These are phyloP conservation scores for Eudemis profundana DNA, from an alignment of 2,888 invertebrate genomes.

Conservation along the genomic window DNA sequence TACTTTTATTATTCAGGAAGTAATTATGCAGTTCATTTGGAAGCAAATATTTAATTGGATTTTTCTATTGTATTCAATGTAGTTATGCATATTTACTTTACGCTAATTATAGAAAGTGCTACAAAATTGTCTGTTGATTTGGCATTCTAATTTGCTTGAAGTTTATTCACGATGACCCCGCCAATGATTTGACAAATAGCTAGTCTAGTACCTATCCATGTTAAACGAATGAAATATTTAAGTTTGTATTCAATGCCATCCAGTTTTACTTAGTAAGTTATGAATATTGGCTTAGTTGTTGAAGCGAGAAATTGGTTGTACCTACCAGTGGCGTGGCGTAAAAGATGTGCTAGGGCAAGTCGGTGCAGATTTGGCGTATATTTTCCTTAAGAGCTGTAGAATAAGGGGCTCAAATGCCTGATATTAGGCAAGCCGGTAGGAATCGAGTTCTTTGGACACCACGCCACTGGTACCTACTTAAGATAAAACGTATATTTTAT, in stretches of 20 bases:
- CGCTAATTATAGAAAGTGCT: conserved; percentile 36
- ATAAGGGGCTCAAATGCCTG: too few species aligned
- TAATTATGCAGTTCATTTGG: conserved; percentile 37
- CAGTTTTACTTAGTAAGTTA: background rate
- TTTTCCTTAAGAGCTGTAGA: too few species aligned
- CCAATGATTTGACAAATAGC: conserved; percentile 1
- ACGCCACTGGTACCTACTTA: too few species aligned
- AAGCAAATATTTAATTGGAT: conserved; percentile 40
- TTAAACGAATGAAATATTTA: too few species aligned
- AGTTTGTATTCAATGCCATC: too few species aligned
- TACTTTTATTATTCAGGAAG: conserved; percentile 35
- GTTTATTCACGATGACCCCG: conserved; percentile 21
- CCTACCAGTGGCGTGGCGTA: too few species aligned
- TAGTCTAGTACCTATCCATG: too few species aligned
- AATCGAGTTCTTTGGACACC: too few species aligned
- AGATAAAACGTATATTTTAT: too few species aligned
- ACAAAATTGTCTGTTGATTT: conserved; percentile 27
- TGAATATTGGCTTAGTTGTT: background rate
- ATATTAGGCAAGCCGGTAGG: too few species aligned
- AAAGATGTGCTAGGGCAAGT: too few species aligned
- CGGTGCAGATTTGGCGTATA: too few species aligned
- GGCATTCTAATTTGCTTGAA: conserved; percentile 42
- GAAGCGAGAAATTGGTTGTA: background rate
- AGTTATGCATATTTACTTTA: conserved; percentile 37
- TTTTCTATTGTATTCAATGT: conserved; percentile 42